Evolutionary conservation across 2,113 vertebrate species (phyloP).

Genomic region (Chaenocephalus aceratus): DNA sequence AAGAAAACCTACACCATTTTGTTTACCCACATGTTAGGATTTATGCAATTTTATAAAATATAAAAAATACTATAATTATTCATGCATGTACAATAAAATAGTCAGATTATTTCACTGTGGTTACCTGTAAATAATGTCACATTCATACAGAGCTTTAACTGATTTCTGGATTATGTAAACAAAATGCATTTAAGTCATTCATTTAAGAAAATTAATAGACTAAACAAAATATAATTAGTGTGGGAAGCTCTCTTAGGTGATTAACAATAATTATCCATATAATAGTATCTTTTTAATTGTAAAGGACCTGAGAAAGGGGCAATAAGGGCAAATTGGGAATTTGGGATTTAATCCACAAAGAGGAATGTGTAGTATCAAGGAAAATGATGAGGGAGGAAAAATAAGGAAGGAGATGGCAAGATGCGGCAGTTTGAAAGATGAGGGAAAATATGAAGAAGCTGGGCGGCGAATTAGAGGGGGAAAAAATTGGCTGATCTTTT

Average conservation of each 20-base stretch:
- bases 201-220: slow-evolving; percentile 39
- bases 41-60: neutral
- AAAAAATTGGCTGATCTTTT: slow-evolving; percentile 73
- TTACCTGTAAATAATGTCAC: neutral
- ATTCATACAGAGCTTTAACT: neutral
- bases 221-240: slow-evolving; percentile 38
- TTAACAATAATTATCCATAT: slow-evolving; percentile 17
- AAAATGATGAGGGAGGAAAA: slow-evolving; percentile 14
- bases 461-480: slow-evolving; percentile 64
- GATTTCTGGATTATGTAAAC: slow-evolving; percentile 35
- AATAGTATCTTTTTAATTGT: slow-evolving; percentile 21
- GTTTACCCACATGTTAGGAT: neutral
- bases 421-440: slow-evolving; percentile 53
- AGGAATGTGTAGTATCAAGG: slow-evolving; percentile 13
- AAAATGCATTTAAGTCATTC: slow-evolving; percentile 2
- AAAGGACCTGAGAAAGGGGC: slow-evolving; percentile 17
- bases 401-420: slow-evolving; percentile 25
- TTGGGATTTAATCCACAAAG: slow-evolving; percentile 25
- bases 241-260: slow-evolving; percentile 14
- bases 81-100: neutral
- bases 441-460: slow-evolving; percentile 62
- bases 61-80: slow-evolving; percentile 3
- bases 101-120: neutral
- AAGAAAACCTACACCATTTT: neutral
- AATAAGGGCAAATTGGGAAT: neutral